phyloP scores from a whole-genome alignment of 2,113 vertebrate genomes.

The Arothron firmamentum region DNA sequence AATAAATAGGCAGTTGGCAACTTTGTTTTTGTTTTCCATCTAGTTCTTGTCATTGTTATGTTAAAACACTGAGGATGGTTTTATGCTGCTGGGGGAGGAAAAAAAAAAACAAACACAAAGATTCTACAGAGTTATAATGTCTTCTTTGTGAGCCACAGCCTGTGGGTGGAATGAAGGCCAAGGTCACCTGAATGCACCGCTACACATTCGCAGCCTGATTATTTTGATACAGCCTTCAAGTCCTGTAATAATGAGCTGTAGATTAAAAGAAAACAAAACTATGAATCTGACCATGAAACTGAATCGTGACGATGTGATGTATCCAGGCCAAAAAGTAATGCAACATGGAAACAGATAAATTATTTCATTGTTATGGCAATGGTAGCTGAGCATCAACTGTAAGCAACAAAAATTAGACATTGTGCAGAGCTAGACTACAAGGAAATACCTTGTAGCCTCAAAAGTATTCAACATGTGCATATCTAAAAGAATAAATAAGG shows the following conservation, averaged over 20 bases:
- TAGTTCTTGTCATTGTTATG: not conserved
- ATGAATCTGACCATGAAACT: not conserved
- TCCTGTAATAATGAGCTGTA: not conserved
- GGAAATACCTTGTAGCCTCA: too few relatives aligned
- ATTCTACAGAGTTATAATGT: constrained; percentile 22
- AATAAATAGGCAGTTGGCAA: not conserved
- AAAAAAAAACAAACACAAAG: constrained; percentile 19
- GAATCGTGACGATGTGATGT: not conserved
- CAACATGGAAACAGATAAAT: not conserved
- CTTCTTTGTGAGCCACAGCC: not conserved
- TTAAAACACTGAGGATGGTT: not conserved
- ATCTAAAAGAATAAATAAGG: constrained; percentile 6
- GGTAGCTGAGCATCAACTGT: not conserved
- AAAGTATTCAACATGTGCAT: too few relatives aligned
- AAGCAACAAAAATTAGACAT: not conserved
- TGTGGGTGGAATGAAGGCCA: constrained; percentile 9
- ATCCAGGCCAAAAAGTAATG: too few relatives aligned
- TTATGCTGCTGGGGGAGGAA: constrained; percentile 2
- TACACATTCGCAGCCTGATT: not conserved
- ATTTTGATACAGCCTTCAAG: constrained; percentile 2
- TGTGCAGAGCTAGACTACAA: not conserved
- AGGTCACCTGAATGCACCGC: constrained; percentile 20
- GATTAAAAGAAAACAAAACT: not conserved
- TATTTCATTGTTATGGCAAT: not conserved
- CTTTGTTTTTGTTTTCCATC: not conserved